Percentiles rank a stretch among this genome's conserved stretches.
These are phyloP conservation scores for Thalpophila matura DNA, from an alignment of 2,888 invertebrate species.

Conservation along the genomic window DNA sequence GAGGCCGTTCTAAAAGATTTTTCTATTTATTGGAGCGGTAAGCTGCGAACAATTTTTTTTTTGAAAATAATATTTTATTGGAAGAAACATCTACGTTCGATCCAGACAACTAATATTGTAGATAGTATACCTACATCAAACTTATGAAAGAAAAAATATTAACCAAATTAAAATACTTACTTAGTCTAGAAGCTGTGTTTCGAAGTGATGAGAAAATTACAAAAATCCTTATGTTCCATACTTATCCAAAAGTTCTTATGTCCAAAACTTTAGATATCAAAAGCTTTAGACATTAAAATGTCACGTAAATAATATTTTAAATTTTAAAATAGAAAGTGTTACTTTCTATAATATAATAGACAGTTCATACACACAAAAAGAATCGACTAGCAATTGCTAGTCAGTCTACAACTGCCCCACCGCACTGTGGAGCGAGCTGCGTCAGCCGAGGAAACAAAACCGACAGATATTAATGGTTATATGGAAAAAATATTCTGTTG, in stretches of 20 bases:
- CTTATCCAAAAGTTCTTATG: no score
- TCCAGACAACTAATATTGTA: no score
- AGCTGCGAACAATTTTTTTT: neutral
- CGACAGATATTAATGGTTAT: conserved; percentile 93
- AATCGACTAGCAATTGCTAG: conserved; percentile 64
- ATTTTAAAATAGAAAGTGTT: conserved; percentile 6
- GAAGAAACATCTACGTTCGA: no score
- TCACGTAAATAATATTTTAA: no score
- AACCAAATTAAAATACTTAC: no score
- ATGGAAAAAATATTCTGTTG: conserved; percentile 93
- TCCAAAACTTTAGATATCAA: no score
- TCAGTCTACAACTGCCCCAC: conserved; percentile 71
- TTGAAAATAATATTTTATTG: neutral
- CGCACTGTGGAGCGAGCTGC: conserved; percentile 80
- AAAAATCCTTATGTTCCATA: no score
- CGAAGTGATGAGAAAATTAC: no score
- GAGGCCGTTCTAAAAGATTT: neutral
- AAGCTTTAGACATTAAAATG: no score
- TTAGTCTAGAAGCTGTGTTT: no score
- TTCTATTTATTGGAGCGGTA: neutral
- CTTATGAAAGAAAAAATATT: no score
- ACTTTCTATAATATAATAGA: conserved; percentile 17
- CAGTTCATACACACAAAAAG: conserved; percentile 50
- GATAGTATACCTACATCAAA: no score
- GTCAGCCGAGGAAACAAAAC: conserved; percentile 90